A percentile compares a stretch with the other conserved stretches of the same genome.
phyloP scores from a whole-genome alignment of 1,140 invertebrate species.

The Zaprionus kolodkinae region DNA sequence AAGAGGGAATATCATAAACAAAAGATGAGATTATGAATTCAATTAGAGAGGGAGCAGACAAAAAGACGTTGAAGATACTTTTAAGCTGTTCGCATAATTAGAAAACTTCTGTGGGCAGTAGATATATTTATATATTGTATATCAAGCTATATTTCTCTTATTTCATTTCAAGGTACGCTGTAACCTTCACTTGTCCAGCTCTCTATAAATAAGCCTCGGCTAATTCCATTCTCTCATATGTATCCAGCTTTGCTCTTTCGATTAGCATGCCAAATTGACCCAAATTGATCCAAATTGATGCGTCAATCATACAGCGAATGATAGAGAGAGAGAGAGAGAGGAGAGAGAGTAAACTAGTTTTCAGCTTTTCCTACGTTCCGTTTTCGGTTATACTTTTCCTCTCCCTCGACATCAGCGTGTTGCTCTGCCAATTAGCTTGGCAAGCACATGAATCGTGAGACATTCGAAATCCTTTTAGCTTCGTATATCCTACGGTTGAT shows the following conservation, averaged over 20 bases:
- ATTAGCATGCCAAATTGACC: slow-evolving; percentile 37
- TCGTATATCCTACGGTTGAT: slow-evolving; percentile 30
- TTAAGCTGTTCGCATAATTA: slow-evolving; percentile 27
- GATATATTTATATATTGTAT: background rate
- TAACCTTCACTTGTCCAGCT: background rate
- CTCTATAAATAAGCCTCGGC: background rate
- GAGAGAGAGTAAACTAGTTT: slow-evolving; percentile 10
- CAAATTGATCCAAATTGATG: slow-evolving; percentile 49
- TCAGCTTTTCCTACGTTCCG: too few relatives aligned
- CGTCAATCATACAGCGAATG: slow-evolving; percentile 33
- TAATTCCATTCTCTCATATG: background rate
- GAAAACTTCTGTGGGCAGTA: background rate
- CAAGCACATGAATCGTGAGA: slow-evolving; percentile 48
- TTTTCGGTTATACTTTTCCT: background rate
- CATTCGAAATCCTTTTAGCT: slow-evolving; percentile 43
- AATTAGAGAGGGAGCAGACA: slow-evolving; percentile 16
- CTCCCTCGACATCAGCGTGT: slow-evolving; percentile 27
- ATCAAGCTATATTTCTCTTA: background rate
- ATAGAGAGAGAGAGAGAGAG: background rate
- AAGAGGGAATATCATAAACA: slow-evolving; percentile 15
- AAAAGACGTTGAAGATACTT: background rate
- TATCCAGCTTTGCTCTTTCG: background rate
- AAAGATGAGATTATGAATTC: slow-evolving; percentile 24
- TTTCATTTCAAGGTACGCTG: background rate
- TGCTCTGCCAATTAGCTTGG: slow-evolving; percentile 59